Percentiles rank a stretch among this genome's conserved stretches.
Conservation (phyloP, 2,797 vertebrate genomes). For the Schizothorax lantsangensis region DNA sequence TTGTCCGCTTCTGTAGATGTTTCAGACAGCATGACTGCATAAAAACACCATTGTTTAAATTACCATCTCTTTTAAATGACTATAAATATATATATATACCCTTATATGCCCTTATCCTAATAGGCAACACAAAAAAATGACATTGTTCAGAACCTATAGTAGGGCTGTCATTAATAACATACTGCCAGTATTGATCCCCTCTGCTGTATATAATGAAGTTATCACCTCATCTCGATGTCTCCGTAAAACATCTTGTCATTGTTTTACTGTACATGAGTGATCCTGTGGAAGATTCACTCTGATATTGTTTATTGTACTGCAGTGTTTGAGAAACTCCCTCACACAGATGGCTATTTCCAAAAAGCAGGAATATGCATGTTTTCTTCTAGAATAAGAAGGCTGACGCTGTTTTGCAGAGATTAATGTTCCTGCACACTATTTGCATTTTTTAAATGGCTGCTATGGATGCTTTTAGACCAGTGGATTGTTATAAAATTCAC, state of each 20-base stretch:
- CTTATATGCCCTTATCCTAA: background rate
- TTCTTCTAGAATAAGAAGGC: background rate
- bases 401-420: background rate
- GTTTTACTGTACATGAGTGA: slow-evolving; percentile 2
- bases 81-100: background rate
- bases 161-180: slow-evolving; percentile 19
- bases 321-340: background rate
- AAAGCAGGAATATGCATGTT: background rate
- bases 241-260: slow-evolving; percentile 22
- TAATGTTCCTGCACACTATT: background rate
- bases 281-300: background rate
- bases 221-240: slow-evolving; percentile 27
- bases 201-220: slow-evolving; percentile 26
- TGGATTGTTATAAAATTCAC: background rate
- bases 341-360: background rate
- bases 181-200: slow-evolving; percentile 37
- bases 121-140: background rate
- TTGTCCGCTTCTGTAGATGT: background rate
- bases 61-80: background rate
- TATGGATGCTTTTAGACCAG: background rate
- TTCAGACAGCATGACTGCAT: background rate
- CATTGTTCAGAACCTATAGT: background rate
- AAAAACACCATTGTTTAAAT: background rate
- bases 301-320: background rate
- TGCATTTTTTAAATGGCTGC: background rate